phyloP scores from a whole-genome alignment of 2,888 invertebrate genomes.

The Gari tellinella region DNA sequence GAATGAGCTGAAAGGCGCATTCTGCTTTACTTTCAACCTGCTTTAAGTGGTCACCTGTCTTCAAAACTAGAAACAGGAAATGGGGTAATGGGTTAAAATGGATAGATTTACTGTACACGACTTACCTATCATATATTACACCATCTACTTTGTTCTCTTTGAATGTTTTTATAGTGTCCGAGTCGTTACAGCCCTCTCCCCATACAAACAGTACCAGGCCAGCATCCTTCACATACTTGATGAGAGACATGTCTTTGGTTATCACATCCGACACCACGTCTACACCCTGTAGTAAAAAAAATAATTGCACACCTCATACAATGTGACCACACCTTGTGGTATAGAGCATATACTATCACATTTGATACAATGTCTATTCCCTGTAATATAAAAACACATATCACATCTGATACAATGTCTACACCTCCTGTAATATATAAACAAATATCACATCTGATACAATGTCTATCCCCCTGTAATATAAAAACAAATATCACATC shows the following conservation, averaged over 20 bases:
- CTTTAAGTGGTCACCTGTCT: too few relatives aligned
- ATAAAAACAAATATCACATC: too few relatives aligned
- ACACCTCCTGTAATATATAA: too few relatives aligned
- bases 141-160: slow-evolving; percentile 96
- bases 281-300: slow-evolving; percentile 35
- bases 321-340: too few relatives aligned
- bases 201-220: slow-evolving; percentile 97
- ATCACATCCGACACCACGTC: slow-evolving; percentile 56
- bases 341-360: background rate
- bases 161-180: slow-evolving; percentile 92
- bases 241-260: slow-evolving; percentile 73
- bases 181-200: slow-evolving; percentile 98
- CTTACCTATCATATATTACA: slow-evolving; percentile 96
- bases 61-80: too few relatives aligned
- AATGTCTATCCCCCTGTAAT: too few relatives aligned
- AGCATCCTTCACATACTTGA: slow-evolving; percentile 88
- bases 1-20: too few relatives aligned
- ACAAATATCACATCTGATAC: too few relatives aligned
- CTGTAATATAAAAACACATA: background rate
- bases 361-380: background rate
- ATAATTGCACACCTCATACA: background rate
- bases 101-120: background rate
- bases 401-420: too few relatives aligned
- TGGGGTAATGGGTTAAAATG: too few relatives aligned
- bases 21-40: too few relatives aligned